A percentile compares a stretch with the other conserved stretches of the same genome.
Evolutionary conservation across 2,888 invertebrate species (phyloP).

Genomic region (Molorchus minor): DNA sequence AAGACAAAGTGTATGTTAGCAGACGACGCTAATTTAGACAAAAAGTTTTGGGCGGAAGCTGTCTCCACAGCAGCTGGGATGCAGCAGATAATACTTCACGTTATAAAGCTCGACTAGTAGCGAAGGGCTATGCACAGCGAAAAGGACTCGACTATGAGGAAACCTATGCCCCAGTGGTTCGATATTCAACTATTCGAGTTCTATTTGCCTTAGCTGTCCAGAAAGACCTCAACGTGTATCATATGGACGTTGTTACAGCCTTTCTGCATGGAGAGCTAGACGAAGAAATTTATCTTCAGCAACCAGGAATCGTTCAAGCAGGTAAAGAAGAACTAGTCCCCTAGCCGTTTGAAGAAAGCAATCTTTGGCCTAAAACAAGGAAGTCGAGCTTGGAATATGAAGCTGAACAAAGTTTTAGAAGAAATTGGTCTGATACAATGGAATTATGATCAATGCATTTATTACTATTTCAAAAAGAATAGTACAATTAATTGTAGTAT

Average conservation of each 20-base stretch:
- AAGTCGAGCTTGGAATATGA: background rate
- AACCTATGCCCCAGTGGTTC: slow-evolving; percentile 26
- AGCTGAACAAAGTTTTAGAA: background rate
- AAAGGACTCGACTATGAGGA: slow-evolving; percentile 21
- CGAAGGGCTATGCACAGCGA: slow-evolving; percentile 15
- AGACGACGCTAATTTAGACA: slow-evolving; percentile 4
- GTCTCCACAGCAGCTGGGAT: slow-evolving; percentile 7
- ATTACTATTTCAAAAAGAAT: background rate
- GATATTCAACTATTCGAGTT: slow-evolving; percentile 20
- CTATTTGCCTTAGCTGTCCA: slow-evolving; percentile 15
- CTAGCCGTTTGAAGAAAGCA: background rate
- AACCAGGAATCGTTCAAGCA: background rate
- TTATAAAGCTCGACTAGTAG: slow-evolving; percentile 27
- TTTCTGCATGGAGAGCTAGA: background rate
- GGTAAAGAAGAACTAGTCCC: background rate
- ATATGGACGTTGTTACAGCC: slow-evolving; percentile 21
- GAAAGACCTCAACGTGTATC: slow-evolving; percentile 3
- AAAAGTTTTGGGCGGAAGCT: slow-evolving; percentile 13
- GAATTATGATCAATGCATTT: background rate
- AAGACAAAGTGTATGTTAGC: background rate
- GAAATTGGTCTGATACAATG: background rate
- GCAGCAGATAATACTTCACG: slow-evolving; percentile 7
- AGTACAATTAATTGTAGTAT: background rate
- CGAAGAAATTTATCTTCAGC: slow-evolving; percentile 16
- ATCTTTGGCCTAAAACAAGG: background rate